Evolutionary conservation across 2,888 invertebrate genomes (phyloP), one percentile per base, ranked within the genome.

Genomic region (Lepidocyrtoides sp.): DNA sequence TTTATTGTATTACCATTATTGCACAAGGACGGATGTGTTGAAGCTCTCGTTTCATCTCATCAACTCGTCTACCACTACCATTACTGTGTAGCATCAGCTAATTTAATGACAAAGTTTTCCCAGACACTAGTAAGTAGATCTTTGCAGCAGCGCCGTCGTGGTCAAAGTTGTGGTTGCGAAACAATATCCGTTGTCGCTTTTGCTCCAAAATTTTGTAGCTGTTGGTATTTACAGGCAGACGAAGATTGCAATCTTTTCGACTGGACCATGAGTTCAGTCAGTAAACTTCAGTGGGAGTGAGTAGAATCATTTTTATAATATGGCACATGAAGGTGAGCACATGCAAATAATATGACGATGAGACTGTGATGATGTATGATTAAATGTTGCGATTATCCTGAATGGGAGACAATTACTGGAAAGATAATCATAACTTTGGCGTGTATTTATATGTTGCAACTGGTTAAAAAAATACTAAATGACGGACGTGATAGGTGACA

Each of bases 1-100:
- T 69, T n/a, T n/a, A n/a, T n/a, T 36, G 12, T 63, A n/a, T 23
- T 57, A 26, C 7, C 23, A 57, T 63, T 63, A 4, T 29, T 63
- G 17, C 66, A 69, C 66, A 69, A 69, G 66, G 66, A 69, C 66
- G 32, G 66, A 69, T 36, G 36, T 69, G 66, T 26, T 63, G 63
- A n/a, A 69, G 66, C 36, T 69, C 66, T 29, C 36, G 57, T 57
- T 14, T 51, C 51, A n/a, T n/a, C 8, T 57, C 66, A 69, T 69
- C 66, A 14, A 4, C 23, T 2, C 10, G 54, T 8, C 26, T 14
- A 60, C 3, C 26, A 66, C 4, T 26, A 32, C 12, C 36, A 69
- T n/a, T 36, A 69, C 1, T 29, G 12, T 69, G 36, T 36, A 69
- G 32, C 63, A n/a, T 66, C 36, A 36, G n/a, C 66, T 69, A 69